These are phyloP conservation scores for Porphyrio hochstetteri DNA, from an alignment of 2,113 vertebrate species.

Conservation along the genomic window DNA sequence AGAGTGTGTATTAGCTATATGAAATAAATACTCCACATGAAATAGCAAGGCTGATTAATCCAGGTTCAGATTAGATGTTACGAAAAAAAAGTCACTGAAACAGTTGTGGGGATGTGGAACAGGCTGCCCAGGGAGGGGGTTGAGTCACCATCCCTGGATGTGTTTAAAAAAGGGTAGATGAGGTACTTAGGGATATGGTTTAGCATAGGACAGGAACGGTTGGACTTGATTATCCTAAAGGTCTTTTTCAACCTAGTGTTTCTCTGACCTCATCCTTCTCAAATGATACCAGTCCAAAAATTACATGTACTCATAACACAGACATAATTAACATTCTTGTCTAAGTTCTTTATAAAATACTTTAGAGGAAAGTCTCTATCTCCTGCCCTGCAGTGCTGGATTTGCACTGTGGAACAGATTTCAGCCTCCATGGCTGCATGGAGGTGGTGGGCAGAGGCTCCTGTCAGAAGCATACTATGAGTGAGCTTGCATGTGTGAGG, in stretches of 20 bases:
- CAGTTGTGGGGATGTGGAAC: no score
- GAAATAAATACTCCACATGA: background rate
- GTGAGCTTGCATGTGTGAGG: background rate
- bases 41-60: background rate
- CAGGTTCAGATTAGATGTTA: no score
- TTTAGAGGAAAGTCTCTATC: background rate
- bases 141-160: no score
- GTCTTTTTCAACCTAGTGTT: no score
- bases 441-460: background rate
- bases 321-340: background rate
- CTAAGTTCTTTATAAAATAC: background rate
- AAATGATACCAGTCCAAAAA: background rate
- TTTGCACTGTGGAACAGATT: background rate
- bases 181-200: no score
- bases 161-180: no score
- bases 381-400: background rate
- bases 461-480: background rate
- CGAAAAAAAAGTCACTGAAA: no score
- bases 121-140: no score
- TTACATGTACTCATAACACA: background rate
- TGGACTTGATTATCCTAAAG: no score
- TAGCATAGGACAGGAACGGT: no score
- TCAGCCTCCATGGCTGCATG: background rate
- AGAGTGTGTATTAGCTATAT: background rate
- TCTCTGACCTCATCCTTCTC: background rate